phyloP scores from a whole-genome alignment of 2,113 vertebrate species.

The Taxidea taxus region DNA sequence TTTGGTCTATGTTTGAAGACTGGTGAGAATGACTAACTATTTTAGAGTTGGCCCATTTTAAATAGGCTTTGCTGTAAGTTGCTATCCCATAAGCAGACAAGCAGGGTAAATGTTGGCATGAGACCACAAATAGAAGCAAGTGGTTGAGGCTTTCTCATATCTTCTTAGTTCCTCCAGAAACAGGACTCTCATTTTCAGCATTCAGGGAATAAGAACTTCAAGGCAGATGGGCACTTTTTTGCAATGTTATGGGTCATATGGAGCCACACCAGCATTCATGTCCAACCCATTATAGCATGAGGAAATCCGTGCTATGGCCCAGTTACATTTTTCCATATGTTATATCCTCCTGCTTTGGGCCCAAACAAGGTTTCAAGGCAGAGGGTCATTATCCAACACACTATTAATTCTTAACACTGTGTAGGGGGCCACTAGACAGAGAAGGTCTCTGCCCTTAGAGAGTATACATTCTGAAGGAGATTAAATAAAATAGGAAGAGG shows the following conservation, averaged over 20 bases:
- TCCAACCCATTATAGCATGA: accelerated
- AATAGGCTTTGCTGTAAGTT: not conserved
- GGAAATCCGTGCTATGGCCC: not conserved
- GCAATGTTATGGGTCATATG: not conserved
- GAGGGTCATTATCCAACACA: not conserved
- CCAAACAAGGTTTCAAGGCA: not conserved
- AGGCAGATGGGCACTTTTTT: not conserved
- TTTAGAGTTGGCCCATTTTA: not conserved
- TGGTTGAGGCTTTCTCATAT: not conserved
- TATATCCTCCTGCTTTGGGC: not conserved
- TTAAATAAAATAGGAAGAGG: not conserved
- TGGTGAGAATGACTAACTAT: not conserved
- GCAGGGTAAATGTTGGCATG: not conserved
- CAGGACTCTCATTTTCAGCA: not conserved
- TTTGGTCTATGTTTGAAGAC: not conserved
- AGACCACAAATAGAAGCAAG: not conserved
- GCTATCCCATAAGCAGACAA: not conserved
- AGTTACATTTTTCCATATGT: not conserved
- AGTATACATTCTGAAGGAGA: not conserved
- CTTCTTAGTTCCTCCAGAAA: not conserved
- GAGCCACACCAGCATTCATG: not conserved
- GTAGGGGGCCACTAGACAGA: not conserved
- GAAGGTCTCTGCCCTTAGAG: not conserved
- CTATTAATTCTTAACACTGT: not conserved
- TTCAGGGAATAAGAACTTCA: not conserved